Percentiles rank a stretch among this genome's conserved stretches.
Evolutionary conservation across 1,140 invertebrate species (phyloP).

Genomic region (Danaus melanippus): DNA sequence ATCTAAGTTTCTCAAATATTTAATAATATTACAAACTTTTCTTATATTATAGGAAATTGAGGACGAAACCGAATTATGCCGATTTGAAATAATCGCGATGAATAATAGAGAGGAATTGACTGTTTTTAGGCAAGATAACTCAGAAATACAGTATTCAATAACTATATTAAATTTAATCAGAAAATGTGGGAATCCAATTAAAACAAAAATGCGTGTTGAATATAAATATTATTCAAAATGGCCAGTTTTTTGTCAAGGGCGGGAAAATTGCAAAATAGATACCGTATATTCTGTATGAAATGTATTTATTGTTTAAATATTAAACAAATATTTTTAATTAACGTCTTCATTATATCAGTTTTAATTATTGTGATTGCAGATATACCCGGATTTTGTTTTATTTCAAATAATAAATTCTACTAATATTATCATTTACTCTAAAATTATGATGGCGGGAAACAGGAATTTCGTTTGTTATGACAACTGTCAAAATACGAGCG

Average conservation of each 20-base stretch:
- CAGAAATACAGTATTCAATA: slow-evolving; percentile 22
- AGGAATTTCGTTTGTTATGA: slow-evolving; percentile 31
- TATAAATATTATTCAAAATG: slow-evolving; percentile 24
- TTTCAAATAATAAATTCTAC: slow-evolving; percentile 38
- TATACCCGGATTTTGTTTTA: slow-evolving; percentile 23
- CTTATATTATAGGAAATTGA: slow-evolving; percentile 32
- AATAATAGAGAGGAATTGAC: slow-evolving; percentile 23
- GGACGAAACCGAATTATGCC: slow-evolving; percentile 29
- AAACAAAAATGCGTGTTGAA: slow-evolving; percentile 31
- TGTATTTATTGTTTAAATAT: slow-evolving; percentile 7
- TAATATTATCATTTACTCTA: slow-evolving; percentile 41
- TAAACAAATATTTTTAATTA: neutral
- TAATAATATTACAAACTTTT: slow-evolving; percentile 1
- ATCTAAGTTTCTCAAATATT: neutral
- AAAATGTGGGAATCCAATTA: slow-evolving; percentile 34
- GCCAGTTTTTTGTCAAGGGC: slow-evolving; percentile 29
- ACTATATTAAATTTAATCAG: slow-evolving; percentile 23
- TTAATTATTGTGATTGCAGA: slow-evolving; percentile 22
- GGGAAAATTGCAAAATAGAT: slow-evolving; percentile 35
- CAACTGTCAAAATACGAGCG: slow-evolving; percentile 27
- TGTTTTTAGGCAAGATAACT: slow-evolving; percentile 9
- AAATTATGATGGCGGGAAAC: slow-evolving; percentile 32
- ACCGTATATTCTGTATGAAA: slow-evolving; percentile 26
- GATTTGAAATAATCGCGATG: slow-evolving; percentile 35
- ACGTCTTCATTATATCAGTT: too few species aligned